phyloP scores from a whole-genome alignment of 2,797 vertebrate genomes.

The Chromis chromis region DNA sequence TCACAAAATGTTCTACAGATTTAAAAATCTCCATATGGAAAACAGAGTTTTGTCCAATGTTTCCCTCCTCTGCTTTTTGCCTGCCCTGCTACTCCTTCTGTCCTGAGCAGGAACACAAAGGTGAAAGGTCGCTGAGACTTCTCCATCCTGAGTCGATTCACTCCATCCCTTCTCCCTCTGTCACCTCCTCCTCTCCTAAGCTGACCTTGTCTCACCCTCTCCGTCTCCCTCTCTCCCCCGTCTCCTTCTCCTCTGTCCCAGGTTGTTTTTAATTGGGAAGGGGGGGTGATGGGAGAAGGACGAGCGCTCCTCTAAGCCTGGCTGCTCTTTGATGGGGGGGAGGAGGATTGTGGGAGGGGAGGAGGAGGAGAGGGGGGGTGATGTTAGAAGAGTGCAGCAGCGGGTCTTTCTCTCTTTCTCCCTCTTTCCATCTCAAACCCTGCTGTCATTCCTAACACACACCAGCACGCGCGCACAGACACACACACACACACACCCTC shows the following conservation, averaged over 20 bases:
- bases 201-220: constrained; percentile 35
- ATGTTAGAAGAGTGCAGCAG: constrained; percentile 51
- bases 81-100: constrained; percentile 10
- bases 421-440: constrained; percentile 64
- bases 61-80: constrained; percentile 27
- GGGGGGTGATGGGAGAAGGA: constrained; percentile 64
- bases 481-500: constrained; percentile 44
- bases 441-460: constrained; percentile 71
- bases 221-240: constrained; percentile 20
- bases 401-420: constrained; percentile 57
- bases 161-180: constrained; percentile 20
- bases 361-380: constrained; percentile 43
- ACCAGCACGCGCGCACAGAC: constrained; percentile 62
- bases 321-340: constrained; percentile 77
- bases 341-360: constrained; percentile 51
- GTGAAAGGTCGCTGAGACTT: constrained; percentile 48
- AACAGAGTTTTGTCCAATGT: constrained; percentile 33
- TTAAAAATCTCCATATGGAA: constrained; percentile 20
- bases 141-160: constrained; percentile 21
- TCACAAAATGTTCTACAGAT: constrained; percentile 15
- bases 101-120: constrained; percentile 20
- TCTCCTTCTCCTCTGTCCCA: constrained; percentile 55
- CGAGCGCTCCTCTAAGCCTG: constrained; percentile 70
- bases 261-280: constrained; percentile 79
- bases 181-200: constrained; percentile 16